phyloP scores from a whole-genome alignment of 2,888 invertebrate genomes.

The Hartigia nigra region DNA sequence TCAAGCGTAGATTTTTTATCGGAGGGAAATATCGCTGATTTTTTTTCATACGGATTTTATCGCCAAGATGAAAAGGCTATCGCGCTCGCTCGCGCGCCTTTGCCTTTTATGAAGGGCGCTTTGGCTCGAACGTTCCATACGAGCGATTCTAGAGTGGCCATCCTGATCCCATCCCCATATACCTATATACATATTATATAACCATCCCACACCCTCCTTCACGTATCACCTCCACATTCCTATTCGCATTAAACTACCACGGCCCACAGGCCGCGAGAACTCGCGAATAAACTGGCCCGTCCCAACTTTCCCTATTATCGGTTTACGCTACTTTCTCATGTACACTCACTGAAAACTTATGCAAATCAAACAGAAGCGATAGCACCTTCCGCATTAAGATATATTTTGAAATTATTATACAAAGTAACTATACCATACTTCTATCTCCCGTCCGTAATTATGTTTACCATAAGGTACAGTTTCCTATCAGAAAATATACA shows the following conservation, averaged over 20 bases:
- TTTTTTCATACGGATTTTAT: conserved; percentile 35
- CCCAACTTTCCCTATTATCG: neutral
- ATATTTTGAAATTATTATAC: neutral
- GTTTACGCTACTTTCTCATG: neutral
- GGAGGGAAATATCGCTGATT: conserved; percentile 47
- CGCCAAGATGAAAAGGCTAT: conserved; percentile 42
- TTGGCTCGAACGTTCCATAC: neutral
- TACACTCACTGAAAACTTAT: neutral
- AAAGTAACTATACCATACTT: neutral
- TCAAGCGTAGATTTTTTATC: conserved; percentile 40
- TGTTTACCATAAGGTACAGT: neutral
- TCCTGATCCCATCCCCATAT: neutral
- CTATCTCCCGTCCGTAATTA: neutral
- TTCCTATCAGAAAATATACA: neutral
- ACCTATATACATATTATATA: neutral
- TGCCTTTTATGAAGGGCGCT: conserved; percentile 29
- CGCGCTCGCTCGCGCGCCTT: conserved; percentile 14
- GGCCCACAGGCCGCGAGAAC: neutral
- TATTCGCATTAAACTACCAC: neutral
- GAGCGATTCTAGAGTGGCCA: neutral
- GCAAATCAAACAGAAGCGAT: neutral
- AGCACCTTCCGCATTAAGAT: conserved; percentile 20
- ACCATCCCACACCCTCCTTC: neutral
- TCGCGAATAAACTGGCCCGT: neutral
- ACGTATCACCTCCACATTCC: neutral